Evolutionary conservation across 2,888 invertebrate species (phyloP).

Genomic region (Dermolepida albohirtum): DNA sequence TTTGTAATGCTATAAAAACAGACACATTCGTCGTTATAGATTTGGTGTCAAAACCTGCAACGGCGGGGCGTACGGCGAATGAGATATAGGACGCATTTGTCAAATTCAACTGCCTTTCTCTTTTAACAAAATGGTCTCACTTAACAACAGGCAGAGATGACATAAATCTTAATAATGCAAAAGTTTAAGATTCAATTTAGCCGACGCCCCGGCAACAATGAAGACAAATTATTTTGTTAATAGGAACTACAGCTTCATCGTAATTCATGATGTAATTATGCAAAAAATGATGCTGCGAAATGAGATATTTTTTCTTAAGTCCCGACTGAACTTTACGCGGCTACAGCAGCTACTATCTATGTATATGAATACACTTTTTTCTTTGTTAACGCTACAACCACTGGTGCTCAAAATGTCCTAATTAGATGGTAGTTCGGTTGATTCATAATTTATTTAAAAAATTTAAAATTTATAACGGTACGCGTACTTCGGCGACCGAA

Average conservation of each 20-base stretch:
- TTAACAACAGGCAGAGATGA: slow-evolving; percentile 56
- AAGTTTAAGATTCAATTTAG: slow-evolving; percentile 60
- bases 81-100: slow-evolving; percentile 56
- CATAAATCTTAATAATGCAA: slow-evolving; percentile 62
- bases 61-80: slow-evolving; percentile 47
- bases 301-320: no score
- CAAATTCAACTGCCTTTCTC: slow-evolving; percentile 51
- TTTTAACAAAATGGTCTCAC: slow-evolving; percentile 52
- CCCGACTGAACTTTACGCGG: no score
- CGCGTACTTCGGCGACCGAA: no score
- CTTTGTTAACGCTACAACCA: no score
- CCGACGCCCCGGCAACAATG: slow-evolving; percentile 53
- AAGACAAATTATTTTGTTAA: slow-evolving; percentile 54
- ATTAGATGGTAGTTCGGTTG: no score
- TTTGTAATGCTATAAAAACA: slow-evolving; percentile 38
- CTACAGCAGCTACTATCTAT: no score
- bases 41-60: slow-evolving; percentile 49
- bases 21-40: slow-evolving; percentile 45
- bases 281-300: neutral
- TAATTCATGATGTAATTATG: slow-evolving; percentile 38
- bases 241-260: slow-evolving; percentile 25
- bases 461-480: no score
- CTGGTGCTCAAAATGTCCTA: no score
- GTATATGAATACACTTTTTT: no score
- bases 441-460: no score